Base-by-base conservation (phyloP, 2,113 vertebrate genomes). In the Uria aalge region DNA sequence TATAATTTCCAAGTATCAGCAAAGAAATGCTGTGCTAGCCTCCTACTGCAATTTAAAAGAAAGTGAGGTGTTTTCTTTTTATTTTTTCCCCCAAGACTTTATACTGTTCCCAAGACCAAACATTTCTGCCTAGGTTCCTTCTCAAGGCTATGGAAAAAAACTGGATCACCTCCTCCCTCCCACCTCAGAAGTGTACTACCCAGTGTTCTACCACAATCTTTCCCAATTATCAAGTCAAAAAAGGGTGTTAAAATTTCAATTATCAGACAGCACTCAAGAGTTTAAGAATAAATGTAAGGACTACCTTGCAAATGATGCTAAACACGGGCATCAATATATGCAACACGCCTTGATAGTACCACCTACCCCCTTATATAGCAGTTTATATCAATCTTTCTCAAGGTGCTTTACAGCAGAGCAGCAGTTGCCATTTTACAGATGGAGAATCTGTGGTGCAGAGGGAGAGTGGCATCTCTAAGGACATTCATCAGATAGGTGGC, bases 31-130 rank as follows among this genome's bases (percentile, higher is more conserved):
- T 38, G 32, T 15, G 45, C 14, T 45, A 15, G 27, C 20, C 59
- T 81, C n/a, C 26, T 20, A 64, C 15, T 29, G 27, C 34, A 52
- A 36, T 56, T 77, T 45, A 30, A 21, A 78, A 72, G 40, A 11
- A 40, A 11, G 26, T 27, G 21, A 76, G 27, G 12, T 20, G 15
- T 20, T 47, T 88, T 45, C 9, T 36, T 56, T 47, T 69, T 48
- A 15, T 52, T 8, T 21, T 18, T 4, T 3, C 1, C 2, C 19
- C 15, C 0, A 2, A 55, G 59, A 69, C 30, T 40, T 69, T 15
- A 52, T 52, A 69, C 10, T 48, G 23, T 16, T 93, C 40, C 18
- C 19, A 64, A 56, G 19, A 83, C 8, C 24, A 83, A 73, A 22
- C 5, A 83, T n/a, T 74, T 73, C 34, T 80, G 45, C 45, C 22